Evolutionary conservation across 1,140 invertebrate genomes (phyloP), one percentile per base, ranked within the genome.

Genomic region (Drosophila mauritiana): DNA sequence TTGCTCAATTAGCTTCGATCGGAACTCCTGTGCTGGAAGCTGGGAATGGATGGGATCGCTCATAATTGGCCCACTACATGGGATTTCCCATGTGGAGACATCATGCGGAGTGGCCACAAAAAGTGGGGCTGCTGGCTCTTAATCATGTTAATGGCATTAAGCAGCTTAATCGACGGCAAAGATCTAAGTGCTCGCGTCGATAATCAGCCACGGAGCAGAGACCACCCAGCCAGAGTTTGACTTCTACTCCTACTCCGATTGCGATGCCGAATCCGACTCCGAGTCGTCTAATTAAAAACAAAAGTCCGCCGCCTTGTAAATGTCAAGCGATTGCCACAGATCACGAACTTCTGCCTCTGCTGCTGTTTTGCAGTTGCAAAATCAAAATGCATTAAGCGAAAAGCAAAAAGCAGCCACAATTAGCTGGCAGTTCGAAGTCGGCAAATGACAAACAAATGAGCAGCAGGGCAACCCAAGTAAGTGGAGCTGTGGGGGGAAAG

Each of bases 71-170:
- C 49, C n/a, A n/a, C n/a, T n/a, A n/a, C n/a, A 34, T 36, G 65
- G 31, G 13, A 10, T 67, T 36, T 69, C 63, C 58, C 34, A 51
- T 65, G 59, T 13, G 12, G 15, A 27, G 64, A 67, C 27, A 27
- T 34, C 67, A 48, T 70, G 67, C 10, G 45, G 53, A 51, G 61
- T 53, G 53, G 22, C 12, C 51, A 20, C 70, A 17, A 15, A 46
- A 31, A 46, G 22, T 17, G 51, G 39, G 12, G 22, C 52, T 27
- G 52, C 69, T 75, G 82, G 67, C 74, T 61, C 59, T 88, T 88
- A 89, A 88, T 88, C 84, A 88, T 88, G 84, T 88, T 88, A 88
- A 89, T 88, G 84, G 80, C 77, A 88, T 88, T 88, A 88, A 88
- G 84, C 84, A 77, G 83, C 83, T 88, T 83, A 89, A 88, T 88